Evolutionary conservation across 2,797 vertebrate species (phyloP).

Genomic region (Apogon talboti): DNA sequence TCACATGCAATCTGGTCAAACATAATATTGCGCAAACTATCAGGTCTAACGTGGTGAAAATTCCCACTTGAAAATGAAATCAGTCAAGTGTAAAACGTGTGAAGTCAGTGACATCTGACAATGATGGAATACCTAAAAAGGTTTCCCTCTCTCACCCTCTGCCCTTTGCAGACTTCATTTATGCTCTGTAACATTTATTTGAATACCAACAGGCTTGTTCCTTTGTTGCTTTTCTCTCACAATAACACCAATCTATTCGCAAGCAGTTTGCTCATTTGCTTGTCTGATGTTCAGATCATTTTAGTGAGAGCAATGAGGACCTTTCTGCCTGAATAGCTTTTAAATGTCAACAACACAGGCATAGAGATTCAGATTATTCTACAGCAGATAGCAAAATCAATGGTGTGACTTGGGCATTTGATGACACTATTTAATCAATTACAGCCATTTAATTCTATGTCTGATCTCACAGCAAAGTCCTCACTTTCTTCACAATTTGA

Average conservation of each 20-base stretch:
- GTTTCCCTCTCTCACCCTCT: slow-evolving; percentile 3
- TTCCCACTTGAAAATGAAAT: slow-evolving; percentile 20
- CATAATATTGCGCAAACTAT: slow-evolving; percentile 53
- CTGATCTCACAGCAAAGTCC: neutral
- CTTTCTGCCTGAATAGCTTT: slow-evolving; percentile 35
- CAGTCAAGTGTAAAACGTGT: slow-evolving; percentile 32
- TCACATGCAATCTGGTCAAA: slow-evolving; percentile 32
- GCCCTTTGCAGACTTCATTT: slow-evolving; percentile 8
- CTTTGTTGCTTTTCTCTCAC: slow-evolving; percentile 20
- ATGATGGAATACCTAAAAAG: slow-evolving; percentile 28
- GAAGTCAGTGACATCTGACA: slow-evolving; percentile 35
- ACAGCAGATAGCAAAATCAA: slow-evolving; percentile 22
- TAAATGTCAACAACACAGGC: slow-evolving; percentile 55
- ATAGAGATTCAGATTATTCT: slow-evolving; percentile 25
- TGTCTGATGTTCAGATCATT: slow-evolving; percentile 42
- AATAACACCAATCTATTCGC: slow-evolving; percentile 39
- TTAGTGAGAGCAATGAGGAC: slow-evolving; percentile 31
- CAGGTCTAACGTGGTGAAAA: slow-evolving; percentile 43
- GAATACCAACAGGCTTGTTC: slow-evolving; percentile 26
- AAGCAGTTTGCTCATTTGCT: slow-evolving; percentile 31
- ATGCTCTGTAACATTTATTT: slow-evolving; percentile 36
- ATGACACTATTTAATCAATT: slow-evolving; percentile 1
- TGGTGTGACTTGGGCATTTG: slow-evolving; percentile 3
- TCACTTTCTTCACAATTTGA: no score
- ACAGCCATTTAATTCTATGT: neutral